Conservation (phyloP, 2,797 vertebrate species). For the Chiroxiphia lanceolata region DNA sequence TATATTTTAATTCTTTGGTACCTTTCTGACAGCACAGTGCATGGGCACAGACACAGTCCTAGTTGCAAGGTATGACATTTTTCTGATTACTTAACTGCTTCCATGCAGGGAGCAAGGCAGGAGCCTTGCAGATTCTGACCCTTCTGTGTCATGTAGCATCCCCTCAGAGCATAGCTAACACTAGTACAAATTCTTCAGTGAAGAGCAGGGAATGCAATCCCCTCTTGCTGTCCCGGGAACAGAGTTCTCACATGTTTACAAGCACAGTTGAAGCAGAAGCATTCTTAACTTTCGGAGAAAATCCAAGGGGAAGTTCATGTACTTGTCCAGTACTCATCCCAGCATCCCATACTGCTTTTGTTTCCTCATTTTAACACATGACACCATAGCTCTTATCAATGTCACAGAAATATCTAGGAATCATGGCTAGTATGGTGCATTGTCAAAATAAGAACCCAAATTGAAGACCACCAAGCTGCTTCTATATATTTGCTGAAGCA, state of each 20-base stretch:
- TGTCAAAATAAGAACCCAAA: neutral
- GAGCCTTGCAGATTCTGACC: neutral
- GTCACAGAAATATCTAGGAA: neutral
- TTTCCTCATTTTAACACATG: neutral
- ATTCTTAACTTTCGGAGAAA: neutral
- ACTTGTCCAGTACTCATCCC: neutral
- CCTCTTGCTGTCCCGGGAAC: neutral
- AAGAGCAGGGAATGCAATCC: neutral
- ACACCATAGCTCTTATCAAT: neutral
- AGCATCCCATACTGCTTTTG: neutral
- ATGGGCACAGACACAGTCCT: neutral
- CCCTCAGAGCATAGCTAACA: neutral
- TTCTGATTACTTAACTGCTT: neutral
- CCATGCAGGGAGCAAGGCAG: neutral
- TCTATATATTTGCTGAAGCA: neutral
- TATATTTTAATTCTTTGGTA: neutral
- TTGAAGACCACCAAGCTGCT: neutral
- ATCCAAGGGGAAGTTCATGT: neutral
- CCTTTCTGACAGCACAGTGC: neutral
- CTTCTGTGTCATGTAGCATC: fast-evolving
- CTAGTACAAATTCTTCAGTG: neutral
- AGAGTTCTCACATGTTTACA: neutral
- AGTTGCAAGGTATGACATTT: neutral
- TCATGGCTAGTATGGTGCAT: neutral
- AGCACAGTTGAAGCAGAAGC: neutral